Evolutionary conservation across 2,113 vertebrate genomes (phyloP).

Genomic region (Carassius carassius): DNA sequence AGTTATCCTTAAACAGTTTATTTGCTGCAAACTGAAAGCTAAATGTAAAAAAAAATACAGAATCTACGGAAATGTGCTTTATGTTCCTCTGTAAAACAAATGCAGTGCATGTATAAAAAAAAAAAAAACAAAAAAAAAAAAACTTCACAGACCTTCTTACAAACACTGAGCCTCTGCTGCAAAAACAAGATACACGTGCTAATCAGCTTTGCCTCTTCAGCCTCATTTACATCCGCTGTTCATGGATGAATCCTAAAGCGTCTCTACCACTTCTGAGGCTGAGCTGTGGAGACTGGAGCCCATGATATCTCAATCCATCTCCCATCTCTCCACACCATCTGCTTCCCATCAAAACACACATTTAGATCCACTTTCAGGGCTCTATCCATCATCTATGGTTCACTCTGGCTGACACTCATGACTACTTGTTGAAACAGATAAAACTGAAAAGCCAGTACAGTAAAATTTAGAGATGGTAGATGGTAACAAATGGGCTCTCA

Average conservation of each 20-base stretch:
- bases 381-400: neutral
- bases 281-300: neutral
- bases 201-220: neutral
- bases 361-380: conserved; percentile 7
- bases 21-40: neutral
- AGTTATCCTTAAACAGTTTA: neutral
- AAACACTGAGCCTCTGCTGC: neutral
- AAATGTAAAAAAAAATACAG: neutral
- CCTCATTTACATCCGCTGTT: neutral
- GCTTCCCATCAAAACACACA: neutral
- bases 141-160: neutral
- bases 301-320: neutral
- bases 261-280: neutral
- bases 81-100: neutral
- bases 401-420: neutral
- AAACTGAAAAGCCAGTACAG: neutral
- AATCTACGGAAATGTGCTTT: neutral
- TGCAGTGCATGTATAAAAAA: neutral
- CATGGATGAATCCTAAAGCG: neutral
- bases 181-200: neutral
- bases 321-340: conserved; percentile 14
- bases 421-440: neutral
- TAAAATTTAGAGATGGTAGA: neutral
- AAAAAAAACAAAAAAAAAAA: too few relatives aligned
- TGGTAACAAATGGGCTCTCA: neutral